phyloP scores from a whole-genome alignment of 2,113 vertebrate genomes.

The Nymphicus hollandicus region DNA sequence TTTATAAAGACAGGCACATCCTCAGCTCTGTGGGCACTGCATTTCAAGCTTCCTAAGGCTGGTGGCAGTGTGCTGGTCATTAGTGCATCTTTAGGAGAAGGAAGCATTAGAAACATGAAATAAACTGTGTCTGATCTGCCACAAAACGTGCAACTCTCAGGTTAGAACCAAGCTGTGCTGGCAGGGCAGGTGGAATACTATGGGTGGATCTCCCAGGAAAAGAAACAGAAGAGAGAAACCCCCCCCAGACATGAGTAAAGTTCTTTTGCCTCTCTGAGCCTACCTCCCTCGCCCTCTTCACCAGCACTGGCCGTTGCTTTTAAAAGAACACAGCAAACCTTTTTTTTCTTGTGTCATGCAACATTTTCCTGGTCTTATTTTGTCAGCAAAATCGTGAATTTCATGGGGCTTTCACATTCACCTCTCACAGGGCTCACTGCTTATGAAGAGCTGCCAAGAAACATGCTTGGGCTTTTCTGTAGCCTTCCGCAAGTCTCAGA shows the following conservation, averaged over 20 bases:
- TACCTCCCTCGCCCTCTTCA: neutral
- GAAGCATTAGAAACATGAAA: neutral
- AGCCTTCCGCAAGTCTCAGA: neutral
- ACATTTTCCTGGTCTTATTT: neutral
- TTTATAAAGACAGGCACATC: neutral
- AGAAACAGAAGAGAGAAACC: neutral
- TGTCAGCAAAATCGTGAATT: conserved; percentile 7
- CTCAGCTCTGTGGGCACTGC: neutral
- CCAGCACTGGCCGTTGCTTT: neutral
- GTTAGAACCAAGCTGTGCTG: neutral
- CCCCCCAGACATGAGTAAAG: neutral
- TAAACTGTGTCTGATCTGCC: neutral
- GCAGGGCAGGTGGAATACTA: neutral
- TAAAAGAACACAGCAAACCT: neutral
- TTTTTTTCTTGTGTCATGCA: neutral
- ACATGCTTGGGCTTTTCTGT: neutral
- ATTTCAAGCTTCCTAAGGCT: neutral
- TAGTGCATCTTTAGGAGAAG: neutral
- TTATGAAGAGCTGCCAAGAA: conserved; percentile 35
- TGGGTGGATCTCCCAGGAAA: neutral
- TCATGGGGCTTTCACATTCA: conserved; percentile 24
- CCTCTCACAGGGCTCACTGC: neutral
- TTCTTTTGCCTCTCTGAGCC: neutral
- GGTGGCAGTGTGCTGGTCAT: neutral
- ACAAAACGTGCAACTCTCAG: neutral